Base-by-base conservation (phyloP, 2,113 vertebrate genomes). In the Atrichornis clamosus region DNA sequence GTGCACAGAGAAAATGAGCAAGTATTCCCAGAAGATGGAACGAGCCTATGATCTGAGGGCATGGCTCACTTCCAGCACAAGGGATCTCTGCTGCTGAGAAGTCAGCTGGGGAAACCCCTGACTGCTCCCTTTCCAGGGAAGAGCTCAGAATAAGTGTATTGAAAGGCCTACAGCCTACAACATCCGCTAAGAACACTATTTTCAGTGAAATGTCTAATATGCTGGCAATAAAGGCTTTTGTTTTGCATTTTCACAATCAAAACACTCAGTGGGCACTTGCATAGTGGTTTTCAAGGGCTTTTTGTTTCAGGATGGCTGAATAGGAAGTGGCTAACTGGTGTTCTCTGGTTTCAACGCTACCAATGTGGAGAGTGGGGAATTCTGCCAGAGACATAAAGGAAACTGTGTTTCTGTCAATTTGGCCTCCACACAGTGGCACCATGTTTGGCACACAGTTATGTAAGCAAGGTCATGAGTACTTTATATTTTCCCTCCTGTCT, bases 231-330 rank as follows among this genome's bases (percentile, higher is more conserved):
- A 68, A 91, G 70, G 35, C 50, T 75, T 73, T 59, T 41, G 46
- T 47, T 93, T 58, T 37, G 20, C 50, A 58, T 89, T 91, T 84
- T 56, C 69, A 73, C 49, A 32, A 49, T 32, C 50, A 75, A 87
- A 84, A 95, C 37, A 72, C 33, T 52, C 58, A n/a, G 52, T 19
- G 44, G 60, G 44, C 52, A 92, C 62, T 35, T 64, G 65, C 77
- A 79, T 12, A 84, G 58, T 3, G 3, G 22, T 79, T 91, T 92
- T 79, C 82, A 87, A 89, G 65, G 30, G 20, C 53, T 87, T 93
- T 95, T 73, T 95, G 69, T 84, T 87, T 94, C 89, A 84, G 39
- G 62, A 64, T 47, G 44, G 32, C 44, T 89, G 60, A 89, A 84
- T 16, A 64, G 80, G 32, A 94, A 82, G 55, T 33, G 24, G 35